Evolutionary conservation across 2,888 invertebrate genomes (phyloP).

Genomic region (Drosophila picticornis): DNA sequence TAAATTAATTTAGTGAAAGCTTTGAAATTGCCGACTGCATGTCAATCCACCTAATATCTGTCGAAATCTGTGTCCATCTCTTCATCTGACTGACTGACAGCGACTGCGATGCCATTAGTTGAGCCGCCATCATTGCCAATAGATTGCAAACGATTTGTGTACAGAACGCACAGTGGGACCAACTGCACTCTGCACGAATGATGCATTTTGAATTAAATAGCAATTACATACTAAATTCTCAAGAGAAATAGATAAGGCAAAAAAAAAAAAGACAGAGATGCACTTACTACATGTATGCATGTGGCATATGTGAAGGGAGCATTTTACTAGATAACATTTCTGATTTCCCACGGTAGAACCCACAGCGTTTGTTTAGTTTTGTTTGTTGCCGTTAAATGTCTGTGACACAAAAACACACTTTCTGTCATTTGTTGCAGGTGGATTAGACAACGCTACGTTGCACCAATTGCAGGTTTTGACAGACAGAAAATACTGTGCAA

Average conservation of each 20-base stretch:
- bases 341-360: slow-evolving; percentile 51
- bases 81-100: slow-evolving; percentile 29
- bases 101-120: slow-evolving; percentile 11
- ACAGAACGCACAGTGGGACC: slow-evolving; percentile 34
- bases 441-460: slow-evolving; percentile 34
- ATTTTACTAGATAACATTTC: slow-evolving; percentile 9
- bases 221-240: background rate
- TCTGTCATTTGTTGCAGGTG: slow-evolving; percentile 62
- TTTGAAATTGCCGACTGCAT: slow-evolving; percentile 53
- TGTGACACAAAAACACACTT: slow-evolving; percentile 72
- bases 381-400: slow-evolving; percentile 29
- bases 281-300: background rate
- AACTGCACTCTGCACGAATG: background rate
- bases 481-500: slow-evolving; percentile 66
- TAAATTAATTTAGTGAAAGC: slow-evolving; percentile 79
- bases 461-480: slow-evolving; percentile 52
- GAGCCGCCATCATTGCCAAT: slow-evolving; percentile 19
- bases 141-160: slow-evolving; percentile 29
- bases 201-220: background rate
- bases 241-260: background rate
- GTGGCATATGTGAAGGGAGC: background rate
- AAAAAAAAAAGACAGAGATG: background rate
- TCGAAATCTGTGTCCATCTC: slow-evolving; percentile 40
- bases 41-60: slow-evolving; percentile 46
- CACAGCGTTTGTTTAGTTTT: slow-evolving; percentile 17